Evolutionary conservation across 2,797 vertebrate genomes (phyloP).

Genomic region (Florisuga fusca): DNA sequence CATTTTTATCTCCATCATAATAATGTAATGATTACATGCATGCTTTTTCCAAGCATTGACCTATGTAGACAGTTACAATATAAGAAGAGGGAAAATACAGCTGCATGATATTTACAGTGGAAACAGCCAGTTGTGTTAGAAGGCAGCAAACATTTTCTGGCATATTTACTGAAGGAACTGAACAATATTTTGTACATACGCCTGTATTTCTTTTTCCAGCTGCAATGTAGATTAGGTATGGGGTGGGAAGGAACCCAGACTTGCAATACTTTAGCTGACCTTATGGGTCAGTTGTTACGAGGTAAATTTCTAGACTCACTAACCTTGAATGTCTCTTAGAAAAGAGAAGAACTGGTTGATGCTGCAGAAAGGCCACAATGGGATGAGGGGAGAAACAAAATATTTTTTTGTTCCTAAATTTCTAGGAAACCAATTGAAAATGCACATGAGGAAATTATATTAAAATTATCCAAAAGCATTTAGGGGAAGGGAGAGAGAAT

Average conservation of each 20-base stretch:
- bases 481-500: not conserved
- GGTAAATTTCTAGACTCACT: constrained; percentile 32
- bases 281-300: constrained; percentile 4
- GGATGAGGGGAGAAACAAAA: not conserved
- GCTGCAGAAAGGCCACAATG: not conserved
- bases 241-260: not conserved
- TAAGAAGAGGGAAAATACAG: not conserved
- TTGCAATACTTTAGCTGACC: not conserved
- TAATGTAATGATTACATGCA: not conserved
- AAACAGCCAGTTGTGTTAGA: constrained; percentile 12
- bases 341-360: not conserved
- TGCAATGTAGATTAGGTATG: not conserved
- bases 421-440: constrained; percentile 48
- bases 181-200: not conserved
- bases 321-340: not conserved
- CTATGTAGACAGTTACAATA: not conserved
- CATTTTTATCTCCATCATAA: not conserved
- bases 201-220: constrained; percentile 24
- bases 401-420: not conserved
- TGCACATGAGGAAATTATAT: not conserved
- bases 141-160: constrained; percentile 3
- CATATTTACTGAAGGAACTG: constrained; percentile 16
- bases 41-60: not conserved
- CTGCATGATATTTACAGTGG: not conserved
- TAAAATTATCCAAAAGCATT: constrained; percentile 20